Conservation (phyloP, 2,888 invertebrate genomes). For the Charanyca ferruginea region DNA sequence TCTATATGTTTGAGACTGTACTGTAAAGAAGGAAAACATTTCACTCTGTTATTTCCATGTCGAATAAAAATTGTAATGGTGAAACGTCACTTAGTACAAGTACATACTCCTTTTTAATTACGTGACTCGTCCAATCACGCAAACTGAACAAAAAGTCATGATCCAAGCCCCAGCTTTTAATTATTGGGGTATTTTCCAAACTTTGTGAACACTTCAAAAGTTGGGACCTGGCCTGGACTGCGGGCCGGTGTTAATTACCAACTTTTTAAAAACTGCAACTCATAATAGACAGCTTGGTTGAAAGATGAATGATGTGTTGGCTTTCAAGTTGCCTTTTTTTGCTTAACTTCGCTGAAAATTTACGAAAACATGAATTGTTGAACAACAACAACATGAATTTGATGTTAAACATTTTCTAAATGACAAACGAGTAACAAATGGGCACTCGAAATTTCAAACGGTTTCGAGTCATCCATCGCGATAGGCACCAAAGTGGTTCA, state of each 20-base stretch:
- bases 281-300: conserved; percentile 89
- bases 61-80: conserved; percentile 40
- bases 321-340: conserved; percentile 71
- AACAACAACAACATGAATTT: conserved; percentile 74
- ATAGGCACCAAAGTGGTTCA: conserved; percentile 42
- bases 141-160: conserved; percentile 72
- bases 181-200: conserved; percentile 86
- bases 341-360: conserved; percentile 71
- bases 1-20: too few relatives aligned
- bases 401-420: conserved; percentile 65
- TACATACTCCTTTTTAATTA: conserved; percentile 67
- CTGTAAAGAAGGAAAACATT: too few relatives aligned
- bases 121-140: conserved; percentile 72
- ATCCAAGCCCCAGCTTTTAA: conserved; percentile 80
- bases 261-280: conserved; percentile 90
- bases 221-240: conserved; percentile 82
- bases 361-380: conserved; percentile 69
- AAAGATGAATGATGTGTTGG: conserved; percentile 90
- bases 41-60: conserved; percentile 49
- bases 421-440: conserved; percentile 57
- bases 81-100: conserved; percentile 43
- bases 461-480: conserved; percentile 43
- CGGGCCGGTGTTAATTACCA: conserved; percentile 88
- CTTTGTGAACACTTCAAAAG: conserved; percentile 86
- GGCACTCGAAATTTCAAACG: conserved; percentile 43